Conservation (phyloP, 2,113 vertebrate species). For the Diadophis punctatus region DNA sequence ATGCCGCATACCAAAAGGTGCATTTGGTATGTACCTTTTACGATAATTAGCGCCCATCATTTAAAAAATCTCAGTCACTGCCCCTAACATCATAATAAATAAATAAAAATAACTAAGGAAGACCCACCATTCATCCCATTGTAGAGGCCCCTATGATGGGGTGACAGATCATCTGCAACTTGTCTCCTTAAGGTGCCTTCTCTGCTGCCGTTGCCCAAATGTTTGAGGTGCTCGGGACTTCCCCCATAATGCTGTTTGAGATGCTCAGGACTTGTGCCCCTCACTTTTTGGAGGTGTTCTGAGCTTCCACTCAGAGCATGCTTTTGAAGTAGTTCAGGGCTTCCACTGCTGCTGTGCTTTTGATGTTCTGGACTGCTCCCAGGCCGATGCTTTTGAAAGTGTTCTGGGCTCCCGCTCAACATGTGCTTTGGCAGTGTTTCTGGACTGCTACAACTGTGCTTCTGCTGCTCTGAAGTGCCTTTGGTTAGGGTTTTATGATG, state of each 20-base stretch:
- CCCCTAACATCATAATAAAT: neutral
- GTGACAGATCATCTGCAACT: constrained; percentile 74
- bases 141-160: constrained; percentile 84
- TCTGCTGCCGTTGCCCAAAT: constrained; percentile 71
- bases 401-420: constrained; percentile 78
- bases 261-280: constrained; percentile 86
- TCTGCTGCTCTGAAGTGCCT: constrained; percentile 73
- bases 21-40: neutral
- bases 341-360: constrained; percentile 69
- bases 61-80: too few species aligned
- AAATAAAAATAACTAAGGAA: constrained; percentile 21
- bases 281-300: constrained; percentile 83
- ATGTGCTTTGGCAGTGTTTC: constrained; percentile 76
- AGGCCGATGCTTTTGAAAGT: constrained; percentile 81
- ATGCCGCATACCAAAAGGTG: neutral
- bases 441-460: constrained; percentile 71
- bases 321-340: constrained; percentile 78
- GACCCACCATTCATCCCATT: constrained; percentile 87
- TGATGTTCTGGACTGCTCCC: constrained; percentile 76
- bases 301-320: constrained; percentile 74
- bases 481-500: constrained; percentile 77
- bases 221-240: constrained; percentile 80
- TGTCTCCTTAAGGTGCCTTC: constrained; percentile 81
- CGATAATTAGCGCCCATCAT: neutral
- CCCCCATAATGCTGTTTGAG: constrained; percentile 80